phyloP scores from a whole-genome alignment of 2,888 invertebrate genomes.

The Brenthis ino region DNA sequence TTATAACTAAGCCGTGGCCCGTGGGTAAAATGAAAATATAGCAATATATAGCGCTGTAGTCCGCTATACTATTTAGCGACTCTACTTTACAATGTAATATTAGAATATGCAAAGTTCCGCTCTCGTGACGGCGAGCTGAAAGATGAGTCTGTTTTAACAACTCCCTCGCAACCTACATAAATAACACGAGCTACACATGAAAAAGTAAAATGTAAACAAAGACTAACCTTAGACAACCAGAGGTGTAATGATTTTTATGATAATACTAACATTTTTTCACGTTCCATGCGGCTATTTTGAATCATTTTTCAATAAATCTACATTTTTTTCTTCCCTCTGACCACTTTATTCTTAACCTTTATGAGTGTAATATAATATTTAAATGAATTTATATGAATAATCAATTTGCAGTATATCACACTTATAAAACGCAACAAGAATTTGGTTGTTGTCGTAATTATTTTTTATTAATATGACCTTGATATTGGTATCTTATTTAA shows the following conservation, averaged over 20 bases:
- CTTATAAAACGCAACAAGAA: no score
- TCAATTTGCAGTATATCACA: no score
- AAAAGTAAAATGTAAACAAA: conserved; percentile 21
- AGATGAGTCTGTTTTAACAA: conserved; percentile 19
- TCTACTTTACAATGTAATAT: conserved; percentile 6
- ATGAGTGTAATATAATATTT: no score
- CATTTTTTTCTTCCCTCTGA: no score
- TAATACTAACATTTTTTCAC: neutral
- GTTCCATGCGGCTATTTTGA: neutral
- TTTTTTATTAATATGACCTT: no score
- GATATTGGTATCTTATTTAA: no score
- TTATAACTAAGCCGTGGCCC: no score
- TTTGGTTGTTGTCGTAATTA: no score
- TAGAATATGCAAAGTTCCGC: conserved; percentile 14
- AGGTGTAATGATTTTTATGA: conserved; percentile 9
- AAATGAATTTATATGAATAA: no score
- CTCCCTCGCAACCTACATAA: conserved; percentile 23
- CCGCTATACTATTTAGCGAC: neutral
- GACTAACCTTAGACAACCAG: conserved; percentile 10
- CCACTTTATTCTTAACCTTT: no score
- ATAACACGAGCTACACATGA: conserved; percentile 21
- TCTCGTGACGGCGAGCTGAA: conserved; percentile 12
- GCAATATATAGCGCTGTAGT: neutral
- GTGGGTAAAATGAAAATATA: neutral
- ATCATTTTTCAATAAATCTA: no score